These are phyloP conservation scores for Zalophus californianus DNA, from an alignment of 2,797 vertebrate species.

Conservation along the genomic window DNA sequence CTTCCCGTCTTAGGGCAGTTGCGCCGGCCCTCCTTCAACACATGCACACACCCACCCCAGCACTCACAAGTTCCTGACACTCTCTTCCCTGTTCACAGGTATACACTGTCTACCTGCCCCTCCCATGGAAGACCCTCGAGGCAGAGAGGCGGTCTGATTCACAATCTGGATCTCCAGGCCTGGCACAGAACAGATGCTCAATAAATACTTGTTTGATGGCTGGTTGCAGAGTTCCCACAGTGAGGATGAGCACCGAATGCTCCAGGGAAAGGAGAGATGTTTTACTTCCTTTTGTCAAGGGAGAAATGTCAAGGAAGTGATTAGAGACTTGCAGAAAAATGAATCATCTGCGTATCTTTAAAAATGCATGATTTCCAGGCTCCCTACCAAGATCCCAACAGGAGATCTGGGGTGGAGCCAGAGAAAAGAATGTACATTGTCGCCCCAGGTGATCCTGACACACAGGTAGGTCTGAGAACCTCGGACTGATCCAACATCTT, in stretches of 20 bases:
- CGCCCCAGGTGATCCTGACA: background rate
- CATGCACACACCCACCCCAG: fast-evolving
- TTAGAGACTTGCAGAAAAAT: background rate
- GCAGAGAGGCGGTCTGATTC: background rate
- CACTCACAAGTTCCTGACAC: background rate
- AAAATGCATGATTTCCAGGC: background rate
- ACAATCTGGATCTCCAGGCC: background rate
- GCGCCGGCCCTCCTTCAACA: background rate
- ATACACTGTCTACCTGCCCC: background rate
- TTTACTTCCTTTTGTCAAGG: background rate
- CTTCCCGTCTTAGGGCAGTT: background rate
- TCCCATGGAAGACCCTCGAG: background rate
- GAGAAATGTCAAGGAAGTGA: background rate
- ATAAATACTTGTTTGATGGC: background rate
- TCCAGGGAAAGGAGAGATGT: background rate
- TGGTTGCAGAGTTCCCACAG: background rate
- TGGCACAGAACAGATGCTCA: background rate
- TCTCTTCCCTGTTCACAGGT: background rate
- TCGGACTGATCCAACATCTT: background rate
- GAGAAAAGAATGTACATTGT: background rate
- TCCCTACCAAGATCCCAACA: background rate
- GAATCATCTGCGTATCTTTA: background rate
- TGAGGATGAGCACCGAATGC: background rate
- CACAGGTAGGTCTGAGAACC: background rate
- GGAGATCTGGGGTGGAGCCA: background rate